These are phyloP conservation scores for Smittia aterrima DNA, from an alignment of 2,888 invertebrate species.

Conservation along the genomic window DNA sequence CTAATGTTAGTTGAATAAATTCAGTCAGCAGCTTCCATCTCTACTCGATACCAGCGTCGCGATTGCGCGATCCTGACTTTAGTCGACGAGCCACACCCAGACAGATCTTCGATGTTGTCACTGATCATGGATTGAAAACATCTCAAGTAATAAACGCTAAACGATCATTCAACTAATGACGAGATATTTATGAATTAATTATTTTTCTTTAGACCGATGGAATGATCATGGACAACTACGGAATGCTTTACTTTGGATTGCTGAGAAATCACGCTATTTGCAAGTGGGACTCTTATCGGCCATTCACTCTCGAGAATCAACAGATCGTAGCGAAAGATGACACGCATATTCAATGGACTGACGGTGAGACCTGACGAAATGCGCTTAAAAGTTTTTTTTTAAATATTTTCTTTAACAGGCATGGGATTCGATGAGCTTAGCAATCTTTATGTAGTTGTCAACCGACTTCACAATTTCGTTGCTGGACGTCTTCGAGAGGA, in stretches of 20 bases:
- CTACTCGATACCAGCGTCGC: conserved; percentile 63
- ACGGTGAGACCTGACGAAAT: conserved; percentile 57
- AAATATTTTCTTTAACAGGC: conserved; percentile 2
- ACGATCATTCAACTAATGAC: background rate
- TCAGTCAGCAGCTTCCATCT: conserved; percentile 63
- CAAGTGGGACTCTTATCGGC: conserved; percentile 65
- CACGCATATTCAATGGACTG: conserved; percentile 70
- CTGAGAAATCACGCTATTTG: conserved; percentile 67
- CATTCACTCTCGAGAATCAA: conserved; percentile 59
- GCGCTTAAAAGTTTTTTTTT: background rate
- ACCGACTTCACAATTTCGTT: conserved; percentile 66
- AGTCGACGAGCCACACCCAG: conserved; percentile 50
- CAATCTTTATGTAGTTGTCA: conserved; percentile 66
- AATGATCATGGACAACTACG: conserved; percentile 71
- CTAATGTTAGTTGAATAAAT: too few species aligned
- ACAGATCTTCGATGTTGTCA: conserved; percentile 53
- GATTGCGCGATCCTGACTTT: conserved; percentile 59
- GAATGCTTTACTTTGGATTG: conserved; percentile 68
- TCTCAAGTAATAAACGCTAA: conserved; percentile 52
- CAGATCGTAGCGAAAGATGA: conserved; percentile 66
- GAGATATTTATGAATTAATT: background rate
- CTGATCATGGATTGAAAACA: conserved; percentile 61
- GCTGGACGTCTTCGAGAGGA: conserved; percentile 60
- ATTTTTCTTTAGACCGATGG: conserved; percentile 60
- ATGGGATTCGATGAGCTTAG: conserved; percentile 62